phyloP scores from a whole-genome alignment of 2,888 invertebrate species.

The Parnassius glacialis region DNA sequence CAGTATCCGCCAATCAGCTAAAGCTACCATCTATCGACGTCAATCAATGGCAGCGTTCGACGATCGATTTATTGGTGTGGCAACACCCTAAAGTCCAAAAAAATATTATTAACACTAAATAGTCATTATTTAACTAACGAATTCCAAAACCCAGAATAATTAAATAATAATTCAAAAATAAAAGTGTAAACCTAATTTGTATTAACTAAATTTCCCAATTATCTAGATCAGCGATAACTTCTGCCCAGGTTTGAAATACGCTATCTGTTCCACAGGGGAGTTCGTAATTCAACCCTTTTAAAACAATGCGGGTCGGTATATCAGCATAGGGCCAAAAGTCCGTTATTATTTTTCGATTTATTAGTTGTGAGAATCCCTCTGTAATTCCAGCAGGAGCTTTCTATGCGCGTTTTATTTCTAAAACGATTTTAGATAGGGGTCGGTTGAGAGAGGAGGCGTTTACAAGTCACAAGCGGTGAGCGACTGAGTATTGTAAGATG shows the following conservation, averaged over 20 bases:
- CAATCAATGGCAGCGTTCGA: too few relatives aligned
- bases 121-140: too few relatives aligned
- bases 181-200: slow-evolving; percentile 8
- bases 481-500: slow-evolving; percentile 13
- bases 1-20: too few relatives aligned
- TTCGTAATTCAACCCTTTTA: slow-evolving; percentile 28
- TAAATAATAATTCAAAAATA: neutral
- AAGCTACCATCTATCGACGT: too few relatives aligned
- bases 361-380: slow-evolving; percentile 60
- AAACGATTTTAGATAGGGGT: slow-evolving; percentile 77
- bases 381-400: slow-evolving; percentile 67
- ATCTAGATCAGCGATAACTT: slow-evolving; percentile 21
- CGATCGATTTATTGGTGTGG: too few relatives aligned
- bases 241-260: slow-evolving; percentile 10
- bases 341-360: slow-evolving; percentile 77
- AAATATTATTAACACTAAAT: too few relatives aligned
- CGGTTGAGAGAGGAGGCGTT: slow-evolving; percentile 41
- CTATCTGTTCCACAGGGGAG: slow-evolving; percentile 24
- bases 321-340: slow-evolving; percentile 35
- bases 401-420: slow-evolving; percentile 72
- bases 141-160: neutral
- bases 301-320: slow-evolving; percentile 32
- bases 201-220: slow-evolving; percentile 13
- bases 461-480: slow-evolving; percentile 26
- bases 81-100: too few relatives aligned